Evolutionary conservation across 2,797 vertebrate species (phyloP).

Genomic region (Pyrocephalus nanus): DNA sequence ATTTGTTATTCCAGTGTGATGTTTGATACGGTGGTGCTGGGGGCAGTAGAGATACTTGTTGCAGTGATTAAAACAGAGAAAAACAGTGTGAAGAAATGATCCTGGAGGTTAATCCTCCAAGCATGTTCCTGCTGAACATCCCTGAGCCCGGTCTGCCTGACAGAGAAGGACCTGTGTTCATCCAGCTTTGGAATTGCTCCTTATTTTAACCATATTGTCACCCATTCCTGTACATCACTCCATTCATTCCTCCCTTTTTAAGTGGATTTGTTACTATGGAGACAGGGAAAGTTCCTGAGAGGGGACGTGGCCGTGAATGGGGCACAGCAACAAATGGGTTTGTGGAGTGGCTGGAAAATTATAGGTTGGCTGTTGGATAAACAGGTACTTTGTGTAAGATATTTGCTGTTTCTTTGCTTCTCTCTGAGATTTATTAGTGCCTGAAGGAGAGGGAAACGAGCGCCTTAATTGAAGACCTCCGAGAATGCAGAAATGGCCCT

Average conservation of each 20-base stretch:
- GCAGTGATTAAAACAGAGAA: not conserved
- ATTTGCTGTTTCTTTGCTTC: not conserved
- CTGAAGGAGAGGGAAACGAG: not conserved
- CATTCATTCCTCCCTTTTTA: not conserved
- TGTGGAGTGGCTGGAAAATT: not conserved
- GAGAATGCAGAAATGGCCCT: not conserved
- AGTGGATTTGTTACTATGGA: not conserved
- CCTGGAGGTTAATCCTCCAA: rapidly evolving
- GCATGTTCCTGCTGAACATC: not conserved
- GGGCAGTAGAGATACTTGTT: not conserved
- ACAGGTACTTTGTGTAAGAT: not conserved
- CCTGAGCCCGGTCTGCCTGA: not conserved
- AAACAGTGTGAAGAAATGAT: not conserved
- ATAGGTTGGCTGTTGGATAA: not conserved
- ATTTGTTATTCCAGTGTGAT: no score
- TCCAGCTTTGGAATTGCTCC: not conserved
- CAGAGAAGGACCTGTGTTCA: no score
- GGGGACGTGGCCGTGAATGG: not conserved
- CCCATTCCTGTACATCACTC: not conserved
- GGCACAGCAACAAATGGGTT: not conserved
- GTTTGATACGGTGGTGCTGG: rapidly evolving
- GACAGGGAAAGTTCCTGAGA: not conserved
- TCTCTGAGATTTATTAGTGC: not conserved
- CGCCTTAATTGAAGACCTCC: not conserved
- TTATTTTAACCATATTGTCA: not conserved